Evolutionary conservation across 2,888 invertebrate species (phyloP), one percentile per base, ranked within the genome.

Genomic region (Trichopria drosophilae): DNA sequence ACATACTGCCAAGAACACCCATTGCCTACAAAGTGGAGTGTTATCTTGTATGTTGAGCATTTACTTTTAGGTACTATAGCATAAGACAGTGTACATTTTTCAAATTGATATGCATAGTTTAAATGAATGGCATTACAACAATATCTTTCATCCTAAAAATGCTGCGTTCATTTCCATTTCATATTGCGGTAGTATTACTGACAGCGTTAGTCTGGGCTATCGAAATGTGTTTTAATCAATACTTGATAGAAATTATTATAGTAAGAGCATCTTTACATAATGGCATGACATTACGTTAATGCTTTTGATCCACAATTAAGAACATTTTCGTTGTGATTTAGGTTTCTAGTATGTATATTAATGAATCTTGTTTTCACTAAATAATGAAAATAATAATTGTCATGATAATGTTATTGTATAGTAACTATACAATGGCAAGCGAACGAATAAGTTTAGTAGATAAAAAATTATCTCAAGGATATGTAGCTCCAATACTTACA

Each of bases 401-500:
- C 29, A 41, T 29, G 19, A 41, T 41, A 41, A 41, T 29, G 41
- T 41, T 41, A 41, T 41, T 41, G 41, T 41, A 31, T 41, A 41
- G 41, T 22, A 41, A 31, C 31, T 41, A 29, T 31, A 41, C 41
- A 41, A 41, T 41, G 41, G 41, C 41, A 41, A 41, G 41, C 41
- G 31, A 41, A 31, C 3, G 42, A 42, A 42, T 42, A 42, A 42
- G 42, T 42, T 32, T 42, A 42, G 42, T 42, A 32, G 42, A 42
- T 42, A 42, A 42, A 42, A 42, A 42, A 42, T 32, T 42, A 42
- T 42, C 42, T 42, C 42, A 42, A 42, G 42, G 42, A 13, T 42
- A 42, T 42, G 42, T 42, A 42, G 42, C 42, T 42, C 42, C 42
- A 42, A 32, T 42, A 32, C 42, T 42, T 42, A 42, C 42, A 42